Percentiles rank a stretch among this genome's conserved stretches.
Conservation (phyloP, 2,113 vertebrate species). For the Myxocyprinus asiaticus region DNA sequence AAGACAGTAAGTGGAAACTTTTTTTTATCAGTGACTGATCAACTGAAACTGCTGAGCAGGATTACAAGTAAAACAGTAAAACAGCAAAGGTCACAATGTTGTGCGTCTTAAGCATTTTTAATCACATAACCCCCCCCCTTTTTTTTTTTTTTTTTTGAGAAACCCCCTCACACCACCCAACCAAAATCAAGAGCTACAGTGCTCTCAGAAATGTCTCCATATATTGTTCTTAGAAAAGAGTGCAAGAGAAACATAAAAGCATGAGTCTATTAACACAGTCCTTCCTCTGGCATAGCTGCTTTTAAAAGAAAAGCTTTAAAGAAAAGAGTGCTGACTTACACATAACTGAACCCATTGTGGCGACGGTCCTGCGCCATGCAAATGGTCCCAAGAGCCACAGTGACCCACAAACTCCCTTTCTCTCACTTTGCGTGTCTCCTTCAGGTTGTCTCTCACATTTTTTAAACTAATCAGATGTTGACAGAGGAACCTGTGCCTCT, state of each 20-base stretch:
- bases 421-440: background rate
- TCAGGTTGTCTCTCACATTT: background rate
- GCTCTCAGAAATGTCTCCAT: background rate
- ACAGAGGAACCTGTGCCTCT: background rate
- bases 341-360: conserved; percentile 58
- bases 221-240: background rate
- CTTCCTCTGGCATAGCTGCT: background rate
- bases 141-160: conserved; percentile 19
- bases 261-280: background rate
- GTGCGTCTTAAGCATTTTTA: conserved; percentile 31
- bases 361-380: background rate
- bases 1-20: background rate
- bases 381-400: background rate
- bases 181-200: conserved; percentile 9
- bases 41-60: background rate
- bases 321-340: conserved; percentile 50
- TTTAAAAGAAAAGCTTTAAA: background rate
- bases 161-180: conserved; percentile 8
- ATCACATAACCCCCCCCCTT: conserved; percentile 32
- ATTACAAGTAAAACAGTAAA: conserved; percentile 17
- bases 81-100: conserved; percentile 40
- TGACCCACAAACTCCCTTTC: background rate
- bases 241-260: background rate
- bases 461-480: background rate
- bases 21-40: background rate